A percentile compares a stretch with the other conserved stretches of the same genome.
Conservation (phyloP, 2,113 vertebrate species). For the Manacus vitellinus region DNA sequence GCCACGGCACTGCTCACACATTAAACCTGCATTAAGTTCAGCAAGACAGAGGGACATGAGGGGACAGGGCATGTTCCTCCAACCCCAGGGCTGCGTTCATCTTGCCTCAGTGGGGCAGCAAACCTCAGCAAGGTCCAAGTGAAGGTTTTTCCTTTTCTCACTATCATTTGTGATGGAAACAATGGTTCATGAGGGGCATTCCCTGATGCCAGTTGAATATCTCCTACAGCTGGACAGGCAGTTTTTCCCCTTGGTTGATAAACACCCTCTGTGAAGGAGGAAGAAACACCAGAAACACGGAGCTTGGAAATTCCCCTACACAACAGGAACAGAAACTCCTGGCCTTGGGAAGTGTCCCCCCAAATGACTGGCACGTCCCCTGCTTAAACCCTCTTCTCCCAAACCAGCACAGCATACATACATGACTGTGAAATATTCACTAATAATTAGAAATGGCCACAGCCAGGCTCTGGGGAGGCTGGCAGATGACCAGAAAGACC, state of each 20-base stretch:
- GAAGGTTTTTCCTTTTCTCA: background rate
- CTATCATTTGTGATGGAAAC: background rate
- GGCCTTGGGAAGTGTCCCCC: background rate
- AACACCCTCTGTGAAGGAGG: background rate
- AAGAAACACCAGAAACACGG: background rate
- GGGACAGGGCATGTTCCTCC: background rate
- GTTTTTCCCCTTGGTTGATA: background rate
- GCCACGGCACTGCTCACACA: background rate
- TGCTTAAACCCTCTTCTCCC: background rate
- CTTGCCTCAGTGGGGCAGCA: background rate
- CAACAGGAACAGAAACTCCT: conserved; percentile 13
- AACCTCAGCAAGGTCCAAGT: background rate
- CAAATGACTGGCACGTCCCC: background rate
- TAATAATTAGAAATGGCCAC: background rate
- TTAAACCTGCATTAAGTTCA: background rate
- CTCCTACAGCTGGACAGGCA: background rate
- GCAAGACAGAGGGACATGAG: background rate
- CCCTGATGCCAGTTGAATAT: background rate
- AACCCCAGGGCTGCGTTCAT: background rate
- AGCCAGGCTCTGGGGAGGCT: background rate
- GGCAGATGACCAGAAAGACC: background rate
- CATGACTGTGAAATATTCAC: background rate
- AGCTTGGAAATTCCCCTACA: background rate
- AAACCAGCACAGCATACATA: rapidly evolving
- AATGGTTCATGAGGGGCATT: background rate